Percentiles rank a stretch among this genome's conserved stretches.
phyloP scores from a whole-genome alignment of 2,113 vertebrate species.

The Callipepla californica region DNA sequence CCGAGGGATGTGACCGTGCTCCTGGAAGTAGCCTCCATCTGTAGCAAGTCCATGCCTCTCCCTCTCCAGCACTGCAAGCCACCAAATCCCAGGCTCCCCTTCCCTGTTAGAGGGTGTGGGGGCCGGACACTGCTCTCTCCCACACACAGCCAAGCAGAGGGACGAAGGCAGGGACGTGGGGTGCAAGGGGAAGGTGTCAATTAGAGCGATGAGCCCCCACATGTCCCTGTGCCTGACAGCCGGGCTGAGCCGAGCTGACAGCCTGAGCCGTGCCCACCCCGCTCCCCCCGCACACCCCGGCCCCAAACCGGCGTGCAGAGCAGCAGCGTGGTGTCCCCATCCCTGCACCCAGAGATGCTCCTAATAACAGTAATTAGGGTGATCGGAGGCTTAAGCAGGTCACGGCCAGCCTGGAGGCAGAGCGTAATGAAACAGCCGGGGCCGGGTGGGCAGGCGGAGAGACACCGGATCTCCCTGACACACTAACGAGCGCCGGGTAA shows the following conservation, averaged over 20 bases:
- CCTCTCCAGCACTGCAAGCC: not conserved
- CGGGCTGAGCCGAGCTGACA: slow-evolving; percentile 92
- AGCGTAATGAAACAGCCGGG: slow-evolving; percentile 77
- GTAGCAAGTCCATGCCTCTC: not conserved
- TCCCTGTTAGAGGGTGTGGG: fast-evolving
- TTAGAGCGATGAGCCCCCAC: slow-evolving; percentile 87
- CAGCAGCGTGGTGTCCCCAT: slow-evolving; percentile 71
- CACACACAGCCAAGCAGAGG: not conserved
- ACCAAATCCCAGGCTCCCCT: not conserved
- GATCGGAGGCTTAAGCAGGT: slow-evolving; percentile 79
- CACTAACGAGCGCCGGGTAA: not conserved
- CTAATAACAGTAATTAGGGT: slow-evolving; percentile 85
- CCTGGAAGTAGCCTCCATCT: not conserved
- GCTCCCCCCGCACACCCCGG: slow-evolving; percentile 66
- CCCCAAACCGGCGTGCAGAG: slow-evolving; percentile 60
- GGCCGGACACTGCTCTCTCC: not conserved
- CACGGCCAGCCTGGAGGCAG: slow-evolving; percentile 74
- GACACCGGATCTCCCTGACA: not conserved
- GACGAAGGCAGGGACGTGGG: slow-evolving; percentile 55
- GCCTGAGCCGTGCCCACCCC: slow-evolving; percentile 82
- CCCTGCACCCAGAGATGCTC: slow-evolving; percentile 80
- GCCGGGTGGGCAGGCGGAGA: not conserved
- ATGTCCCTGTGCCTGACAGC: slow-evolving; percentile 83
- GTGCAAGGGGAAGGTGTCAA: slow-evolving; percentile 87
- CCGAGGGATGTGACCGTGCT: fast-evolving